phyloP scores from a whole-genome alignment of 2,113 vertebrate genomes.

The Sinocyclocheilus rhinocerous region DNA sequence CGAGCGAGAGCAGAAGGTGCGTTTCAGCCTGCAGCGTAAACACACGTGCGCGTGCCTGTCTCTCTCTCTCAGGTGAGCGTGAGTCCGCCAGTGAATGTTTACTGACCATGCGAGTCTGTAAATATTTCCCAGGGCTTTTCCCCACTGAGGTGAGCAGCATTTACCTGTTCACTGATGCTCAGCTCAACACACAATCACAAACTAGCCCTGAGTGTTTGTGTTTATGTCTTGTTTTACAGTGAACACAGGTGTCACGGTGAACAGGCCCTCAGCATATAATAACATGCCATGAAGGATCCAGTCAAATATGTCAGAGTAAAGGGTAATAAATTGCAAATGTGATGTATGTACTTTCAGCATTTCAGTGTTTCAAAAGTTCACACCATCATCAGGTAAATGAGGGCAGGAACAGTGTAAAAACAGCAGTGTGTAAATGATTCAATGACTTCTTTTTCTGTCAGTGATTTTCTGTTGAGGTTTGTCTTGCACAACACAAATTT shows the following conservation, averaged over 20 bases:
- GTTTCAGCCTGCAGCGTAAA: conserved; percentile 35
- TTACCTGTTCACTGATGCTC: conserved; percentile 15
- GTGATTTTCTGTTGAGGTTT: too few species aligned
- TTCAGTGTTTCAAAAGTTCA: too few species aligned
- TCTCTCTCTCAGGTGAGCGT: conserved; percentile 64
- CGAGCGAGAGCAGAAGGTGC: conserved; percentile 68
- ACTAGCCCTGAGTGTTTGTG: not conserved
- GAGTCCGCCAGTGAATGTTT: conserved; percentile 12
- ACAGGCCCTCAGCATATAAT: not conserved
- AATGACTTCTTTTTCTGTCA: too few species aligned
- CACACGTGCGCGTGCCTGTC: not conserved
- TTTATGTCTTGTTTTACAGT: not conserved
- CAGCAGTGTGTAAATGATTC: too few species aligned
- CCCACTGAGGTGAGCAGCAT: conserved; percentile 1
- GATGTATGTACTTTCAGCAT: too few species aligned
- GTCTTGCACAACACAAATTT: too few species aligned
- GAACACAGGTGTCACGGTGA: not conserved
- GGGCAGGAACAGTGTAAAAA: too few species aligned
- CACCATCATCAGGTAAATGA: too few species aligned
- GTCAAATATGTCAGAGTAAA: not conserved
- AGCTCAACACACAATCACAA: not conserved
- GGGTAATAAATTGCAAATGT: not conserved
- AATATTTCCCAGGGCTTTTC: not conserved
- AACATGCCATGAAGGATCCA: not conserved
- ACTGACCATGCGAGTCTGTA: conserved; percentile 32